These are phyloP conservation scores for Carassius gibelio DNA, from an alignment of 2,113 vertebrate species.

Conservation along the genomic window DNA sequence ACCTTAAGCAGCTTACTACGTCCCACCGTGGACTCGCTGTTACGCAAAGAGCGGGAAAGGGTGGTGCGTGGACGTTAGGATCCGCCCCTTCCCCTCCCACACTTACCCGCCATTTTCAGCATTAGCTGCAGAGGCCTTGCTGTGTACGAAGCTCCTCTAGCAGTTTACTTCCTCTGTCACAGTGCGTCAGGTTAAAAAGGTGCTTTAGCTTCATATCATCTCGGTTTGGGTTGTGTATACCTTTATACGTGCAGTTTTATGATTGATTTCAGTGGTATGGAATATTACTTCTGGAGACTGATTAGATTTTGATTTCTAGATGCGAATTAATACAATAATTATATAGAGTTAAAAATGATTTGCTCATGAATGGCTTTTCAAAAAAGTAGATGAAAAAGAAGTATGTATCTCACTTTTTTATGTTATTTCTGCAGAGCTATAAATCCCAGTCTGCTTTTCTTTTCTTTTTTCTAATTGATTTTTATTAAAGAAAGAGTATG, in stretches of 20 bases:
- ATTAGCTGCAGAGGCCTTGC: slow-evolving; percentile 33
- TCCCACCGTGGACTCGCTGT: slow-evolving; percentile 33
- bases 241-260: neutral
- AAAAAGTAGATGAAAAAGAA: no score
- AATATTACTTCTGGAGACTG: neutral
- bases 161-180: neutral
- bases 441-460: neutral
- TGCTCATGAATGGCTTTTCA: neutral
- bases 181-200: neutral
- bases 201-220: neutral
- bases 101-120: slow-evolving; percentile 44
- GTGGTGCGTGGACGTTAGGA: slow-evolving; percentile 20
- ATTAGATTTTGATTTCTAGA: neutral
- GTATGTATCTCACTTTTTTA: no score
- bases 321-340: neutral
- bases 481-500: neutral
- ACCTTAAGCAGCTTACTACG: slow-evolving; percentile 53
- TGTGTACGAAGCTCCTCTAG: neutral
- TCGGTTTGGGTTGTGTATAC: neutral
- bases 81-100: slow-evolving; percentile 40
- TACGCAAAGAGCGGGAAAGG: slow-evolving; percentile 31
- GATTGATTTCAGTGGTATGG: neutral
- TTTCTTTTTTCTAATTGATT: neutral
- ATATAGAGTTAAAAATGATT: neutral
- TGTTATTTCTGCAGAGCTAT: neutral